Base-by-base conservation (phyloP, 2,113 vertebrate species). In the Amblyornis subalaris region DNA sequence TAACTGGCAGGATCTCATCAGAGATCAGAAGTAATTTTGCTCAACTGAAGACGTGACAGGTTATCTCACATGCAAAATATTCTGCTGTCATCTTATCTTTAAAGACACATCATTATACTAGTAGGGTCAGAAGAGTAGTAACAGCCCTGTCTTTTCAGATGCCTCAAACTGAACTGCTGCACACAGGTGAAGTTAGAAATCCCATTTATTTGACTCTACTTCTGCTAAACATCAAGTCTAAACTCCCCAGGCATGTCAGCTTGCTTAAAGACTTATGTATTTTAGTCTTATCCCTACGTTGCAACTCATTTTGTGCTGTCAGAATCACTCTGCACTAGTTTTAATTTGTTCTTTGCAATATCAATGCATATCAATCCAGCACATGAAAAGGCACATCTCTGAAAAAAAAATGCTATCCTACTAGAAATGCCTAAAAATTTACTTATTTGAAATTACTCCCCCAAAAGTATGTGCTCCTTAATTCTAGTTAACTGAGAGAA, bases 321-420 rank as follows among this genome's bases (percentile, higher is more conserved):
- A 74, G 73, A 94, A 61, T 94, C 60, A 42, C 65, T 70, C 12
- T 95, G 83, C 62, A 36, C 48, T 95, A 64, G 62, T 97, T 97
- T 96, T 90, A 91, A 95, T 96, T 97, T 90, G 78, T 55, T 74
- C 90, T 94, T 96, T 92, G 77, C 85, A 96, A 77, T 50, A 95
- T 94, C 48, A 96, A 58, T 42, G 55, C 42, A 53, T 78, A 75
- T 96, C 26, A 91, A 94, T 74, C 67, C 40, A 94, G 95, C 47
- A 94, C 69, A 79, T 31, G n/a, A 80, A 93, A 92, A 89, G 94
- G 51, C 77, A 90, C 10, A 66, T 90, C 72, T 95, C 83, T 94
- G 71, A 94, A 65, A 89, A 89, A 85, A 94, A 94, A 96, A 69
- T 66, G n/a, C 35, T 93, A 84, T 95, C 93, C 93, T 90, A 42